Percentiles rank a stretch among this genome's conserved stretches.
Evolutionary conservation across 1,140 invertebrate species (phyloP).

Genomic region (Drosophila fuyamai): DNA sequence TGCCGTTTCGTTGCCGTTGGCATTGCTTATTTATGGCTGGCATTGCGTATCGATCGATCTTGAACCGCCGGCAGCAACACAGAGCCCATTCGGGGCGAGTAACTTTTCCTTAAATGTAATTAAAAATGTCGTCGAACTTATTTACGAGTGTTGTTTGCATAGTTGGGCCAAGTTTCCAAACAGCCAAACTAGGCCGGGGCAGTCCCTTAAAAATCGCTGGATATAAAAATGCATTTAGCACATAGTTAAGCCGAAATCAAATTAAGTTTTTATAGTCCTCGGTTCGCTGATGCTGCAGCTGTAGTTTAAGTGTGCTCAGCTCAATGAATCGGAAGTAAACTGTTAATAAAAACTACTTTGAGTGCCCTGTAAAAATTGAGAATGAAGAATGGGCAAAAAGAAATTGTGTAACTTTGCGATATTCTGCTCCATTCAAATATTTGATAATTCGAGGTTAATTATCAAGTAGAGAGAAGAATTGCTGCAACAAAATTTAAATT

Average conservation of each 20-base stretch:
- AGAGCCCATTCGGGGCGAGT: constrained; percentile 12
- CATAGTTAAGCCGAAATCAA: constrained; percentile 46
- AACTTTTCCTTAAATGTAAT: constrained; percentile 79
- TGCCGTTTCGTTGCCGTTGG: constrained; percentile 42
- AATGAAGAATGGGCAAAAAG: too few relatives aligned
- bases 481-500: too few relatives aligned
- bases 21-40: constrained; percentile 74
- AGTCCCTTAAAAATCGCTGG: constrained; percentile 20
- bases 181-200: constrained; percentile 33
- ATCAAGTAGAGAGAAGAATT: too few relatives aligned
- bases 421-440: too few relatives aligned
- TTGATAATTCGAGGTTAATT: too few relatives aligned
- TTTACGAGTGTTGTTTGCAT: constrained; percentile 76
- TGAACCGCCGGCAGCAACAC: constrained; percentile 45
- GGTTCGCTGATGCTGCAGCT: constrained; percentile 11
- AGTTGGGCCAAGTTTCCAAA: constrained; percentile 61
- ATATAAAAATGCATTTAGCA: constrained; percentile 52
- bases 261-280: constrained; percentile 44
- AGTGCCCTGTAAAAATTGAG: constrained; percentile 23
- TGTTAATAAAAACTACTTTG: constrained; percentile 51
- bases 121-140: constrained; percentile 83
- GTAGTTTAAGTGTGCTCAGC: constrained; percentile 22
- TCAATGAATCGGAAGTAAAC: constrained; percentile 54
- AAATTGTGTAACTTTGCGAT: too few relatives aligned
- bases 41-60: constrained; percentile 77